phyloP scores from a whole-genome alignment of 2,888 invertebrate genomes.

The Drosophila tanythrix region DNA sequence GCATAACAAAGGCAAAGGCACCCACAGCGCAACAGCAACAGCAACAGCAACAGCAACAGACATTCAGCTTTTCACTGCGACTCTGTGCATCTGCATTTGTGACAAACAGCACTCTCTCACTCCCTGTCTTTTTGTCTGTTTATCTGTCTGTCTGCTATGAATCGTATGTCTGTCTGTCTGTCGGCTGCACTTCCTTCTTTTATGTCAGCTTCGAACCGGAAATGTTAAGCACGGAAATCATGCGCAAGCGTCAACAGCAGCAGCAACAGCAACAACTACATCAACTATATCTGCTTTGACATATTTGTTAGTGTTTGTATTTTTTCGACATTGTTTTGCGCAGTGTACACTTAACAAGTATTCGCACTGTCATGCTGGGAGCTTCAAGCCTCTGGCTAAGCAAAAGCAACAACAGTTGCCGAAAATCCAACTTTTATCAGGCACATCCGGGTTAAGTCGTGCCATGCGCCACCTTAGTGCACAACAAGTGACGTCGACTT shows the following conservation, averaged over 20 bases:
- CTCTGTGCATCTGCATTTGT: constrained; percentile 46
- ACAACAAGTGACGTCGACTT: constrained; percentile 15
- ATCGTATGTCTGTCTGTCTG: constrained; percentile 8
- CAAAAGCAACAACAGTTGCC: constrained; percentile 18
- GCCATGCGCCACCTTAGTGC: constrained; percentile 33
- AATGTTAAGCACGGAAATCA: constrained; percentile 75
- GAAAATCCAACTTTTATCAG: constrained; percentile 24
- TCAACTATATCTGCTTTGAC: constrained; percentile 35
- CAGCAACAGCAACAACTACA: constrained; percentile 12
- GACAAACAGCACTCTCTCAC: constrained; percentile 12
- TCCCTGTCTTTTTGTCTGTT: background rate
- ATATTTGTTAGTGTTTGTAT: constrained; percentile 45
- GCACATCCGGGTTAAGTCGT: constrained; percentile 33
- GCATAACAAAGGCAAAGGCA: constrained; percentile 10
- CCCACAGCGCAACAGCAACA: background rate
- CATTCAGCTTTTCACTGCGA: constrained; percentile 18
- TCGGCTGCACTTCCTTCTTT: constrained; percentile 48
- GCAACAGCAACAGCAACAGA: background rate
- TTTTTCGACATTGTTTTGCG: constrained; percentile 39
- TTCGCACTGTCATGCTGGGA: constrained; percentile 39
- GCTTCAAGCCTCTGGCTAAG: constrained; percentile 30
- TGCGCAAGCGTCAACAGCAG: constrained; percentile 55
- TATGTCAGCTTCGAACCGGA: constrained; percentile 73
- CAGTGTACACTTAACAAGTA: constrained; percentile 28
- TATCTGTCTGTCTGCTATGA: constrained; percentile 20